Evolutionary conservation across 2,888 invertebrate genomes (phyloP).

Genomic region (Macrosiphum euphorbiae): DNA sequence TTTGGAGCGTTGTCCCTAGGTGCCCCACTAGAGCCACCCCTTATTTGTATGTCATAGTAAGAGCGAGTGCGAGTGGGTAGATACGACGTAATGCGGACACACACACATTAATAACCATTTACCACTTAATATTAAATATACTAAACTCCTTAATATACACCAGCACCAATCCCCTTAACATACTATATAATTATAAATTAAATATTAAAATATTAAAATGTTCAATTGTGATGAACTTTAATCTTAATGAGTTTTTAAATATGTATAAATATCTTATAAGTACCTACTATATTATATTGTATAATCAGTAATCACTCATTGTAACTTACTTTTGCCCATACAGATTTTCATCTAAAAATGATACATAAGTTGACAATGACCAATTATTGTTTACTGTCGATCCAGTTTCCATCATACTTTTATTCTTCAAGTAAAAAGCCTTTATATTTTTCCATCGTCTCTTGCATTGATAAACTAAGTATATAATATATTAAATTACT

Average conservation of each 20-base stretch:
- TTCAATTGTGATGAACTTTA: too few species aligned
- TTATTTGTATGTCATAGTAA: too few species aligned
- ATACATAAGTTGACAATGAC: not conserved
- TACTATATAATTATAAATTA: too few species aligned
- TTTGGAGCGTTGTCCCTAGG: too few species aligned
- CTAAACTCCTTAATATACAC: too few species aligned
- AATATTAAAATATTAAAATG: too few species aligned
- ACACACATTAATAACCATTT: too few species aligned
- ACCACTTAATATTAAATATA: too few species aligned
- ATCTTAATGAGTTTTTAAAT: not conserved
- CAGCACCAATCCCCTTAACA: too few species aligned
- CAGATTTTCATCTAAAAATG: not conserved
- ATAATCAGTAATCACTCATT: not conserved
- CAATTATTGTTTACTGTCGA: not conserved
- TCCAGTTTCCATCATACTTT: not conserved
- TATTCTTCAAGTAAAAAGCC: not conserved
- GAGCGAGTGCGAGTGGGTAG: too few species aligned
- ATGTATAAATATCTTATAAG: not conserved
- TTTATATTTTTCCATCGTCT: conserved; percentile 40
- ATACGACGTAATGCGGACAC: too few species aligned
- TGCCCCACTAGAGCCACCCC: too few species aligned
- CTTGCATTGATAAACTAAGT: conserved; percentile 20
- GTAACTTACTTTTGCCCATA: not conserved
- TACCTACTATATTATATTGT: not conserved
- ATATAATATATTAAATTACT: not conserved